Percentiles rank a stretch among this genome's conserved stretches.
Conservation (phyloP, 2,888 invertebrate species). For the Norana najaformis region DNA sequence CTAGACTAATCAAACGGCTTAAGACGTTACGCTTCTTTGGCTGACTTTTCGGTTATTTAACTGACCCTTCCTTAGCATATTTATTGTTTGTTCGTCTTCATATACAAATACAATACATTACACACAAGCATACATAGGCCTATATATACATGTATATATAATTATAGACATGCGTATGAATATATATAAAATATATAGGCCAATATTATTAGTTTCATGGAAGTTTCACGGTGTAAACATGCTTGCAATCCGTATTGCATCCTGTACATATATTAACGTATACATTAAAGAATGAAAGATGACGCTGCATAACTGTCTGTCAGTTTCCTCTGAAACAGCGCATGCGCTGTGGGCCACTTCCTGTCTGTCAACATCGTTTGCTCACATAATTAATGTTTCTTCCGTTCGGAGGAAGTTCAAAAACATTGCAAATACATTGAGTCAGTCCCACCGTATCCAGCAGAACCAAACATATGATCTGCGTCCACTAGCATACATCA, state of each 20-base stretch:
- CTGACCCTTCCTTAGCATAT: too few species aligned
- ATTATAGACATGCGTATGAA: neutral
- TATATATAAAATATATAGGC: constrained; percentile 8
- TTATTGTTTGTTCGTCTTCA: too few species aligned
- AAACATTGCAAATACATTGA: neutral
- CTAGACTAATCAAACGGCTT: too few species aligned
- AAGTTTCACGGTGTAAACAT: neutral
- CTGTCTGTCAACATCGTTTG: neutral
- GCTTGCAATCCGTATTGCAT: neutral
- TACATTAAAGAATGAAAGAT: neutral
- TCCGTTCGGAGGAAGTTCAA: neutral
- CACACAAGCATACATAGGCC: neutral
- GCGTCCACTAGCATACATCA: too few species aligned
- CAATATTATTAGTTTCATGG: too few species aligned
- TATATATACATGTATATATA: neutral
- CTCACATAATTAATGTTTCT: neutral
- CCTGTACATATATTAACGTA: neutral
- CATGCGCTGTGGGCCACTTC: neutral
- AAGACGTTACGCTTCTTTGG: too few species aligned
- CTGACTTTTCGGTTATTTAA: too few species aligned
- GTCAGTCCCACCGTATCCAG: neutral
- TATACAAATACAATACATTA: neutral
- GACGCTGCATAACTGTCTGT: neutral
- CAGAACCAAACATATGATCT: too few species aligned
- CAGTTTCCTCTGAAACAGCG: neutral